Base-by-base conservation (phyloP, 2,888 invertebrate species). In the Schrankia costaestrigalis region DNA sequence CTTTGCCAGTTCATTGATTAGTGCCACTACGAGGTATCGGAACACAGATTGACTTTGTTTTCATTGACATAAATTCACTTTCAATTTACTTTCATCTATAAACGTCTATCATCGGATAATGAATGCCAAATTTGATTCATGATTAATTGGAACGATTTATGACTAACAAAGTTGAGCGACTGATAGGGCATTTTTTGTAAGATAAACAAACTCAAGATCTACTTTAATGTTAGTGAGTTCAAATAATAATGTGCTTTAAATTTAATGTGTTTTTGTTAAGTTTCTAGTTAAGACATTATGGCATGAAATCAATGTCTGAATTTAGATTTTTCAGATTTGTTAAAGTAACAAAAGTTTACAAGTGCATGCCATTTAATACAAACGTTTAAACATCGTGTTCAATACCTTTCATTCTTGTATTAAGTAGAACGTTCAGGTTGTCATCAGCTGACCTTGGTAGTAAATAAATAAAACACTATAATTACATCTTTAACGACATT, bases 331-430 rank as follows among this genome's bases (percentile, higher is more conserved):
- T n/a, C n/a, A 24, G 17, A 32, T 8, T 27, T 13, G 35, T 36
- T 41, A 41, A 31, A 36, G 14, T 11, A 18, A 28, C 25, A 11
- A 50, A 41, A 25, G n/a, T 34, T 38, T 14, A 39, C 33, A 46
- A 35, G 32, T 33, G 37, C 52, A 55, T 56, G 46, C 52, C 46
- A 57, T 45, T 43, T 32, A 49, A 42, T 32, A 49, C 42, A 43
- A 52, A 46, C 30, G 22, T 38, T 35, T 30, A 33, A 41, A 34
- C 41, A 37, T 35, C 25, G 14, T 21, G 9, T 37, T 30, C 74
- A 77, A 42, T 81, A 82, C 81, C 81, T 81, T 81, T 81, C 77
- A 78, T 81, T 68, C 70, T 72, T 65, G 63, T 51, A 57, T 48
- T 45, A 50, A 47, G 56, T 52, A 42, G 64, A 41, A 46, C 54